These are phyloP conservation scores for Pipistrellus kuhlii DNA, from an alignment of 2,797 vertebrate genomes.

Conservation along the genomic window DNA sequence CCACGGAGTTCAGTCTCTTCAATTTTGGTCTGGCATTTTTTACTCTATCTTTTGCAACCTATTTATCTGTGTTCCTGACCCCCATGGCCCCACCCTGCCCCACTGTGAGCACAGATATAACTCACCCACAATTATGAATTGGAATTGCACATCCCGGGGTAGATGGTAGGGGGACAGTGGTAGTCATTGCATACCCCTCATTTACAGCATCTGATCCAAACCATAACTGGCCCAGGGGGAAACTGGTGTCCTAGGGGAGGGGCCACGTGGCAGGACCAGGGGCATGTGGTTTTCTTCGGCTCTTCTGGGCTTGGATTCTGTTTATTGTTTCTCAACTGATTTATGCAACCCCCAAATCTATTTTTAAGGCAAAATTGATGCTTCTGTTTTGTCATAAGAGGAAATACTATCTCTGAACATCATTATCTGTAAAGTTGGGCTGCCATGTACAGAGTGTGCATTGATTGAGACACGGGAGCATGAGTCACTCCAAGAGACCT, in stretches of 20 bases:
- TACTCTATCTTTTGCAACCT: constrained; percentile 54
- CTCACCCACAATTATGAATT: constrained; percentile 70
- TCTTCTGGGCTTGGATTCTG: constrained; percentile 31
- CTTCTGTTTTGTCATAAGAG: not conserved
- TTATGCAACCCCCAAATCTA: constrained; percentile 52
- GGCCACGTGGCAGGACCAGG: constrained; percentile 45
- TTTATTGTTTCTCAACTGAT: not conserved
- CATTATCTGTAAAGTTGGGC: not conserved
- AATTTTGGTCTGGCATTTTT: constrained; percentile 78
- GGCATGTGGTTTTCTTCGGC: constrained; percentile 27
- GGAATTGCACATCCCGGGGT: constrained; percentile 17
- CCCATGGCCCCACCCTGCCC: not conserved
- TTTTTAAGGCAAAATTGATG: constrained; percentile 50
- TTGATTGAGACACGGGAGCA: too few species aligned
- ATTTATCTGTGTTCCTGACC: constrained; percentile 62
- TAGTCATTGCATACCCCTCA: constrained; percentile 40
- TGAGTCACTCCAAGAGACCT: not conserved
- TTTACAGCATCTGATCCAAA: constrained; percentile 63
- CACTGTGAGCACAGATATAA: constrained; percentile 23
- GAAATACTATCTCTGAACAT: constrained; percentile 9
- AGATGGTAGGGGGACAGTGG: not conserved
- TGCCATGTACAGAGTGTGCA: not conserved
- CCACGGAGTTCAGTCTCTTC: not conserved
- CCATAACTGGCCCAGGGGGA: constrained; percentile 30
- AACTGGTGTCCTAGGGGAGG: not conserved